Percentiles rank a stretch among this genome's conserved stretches.
Evolutionary conservation across 2,888 invertebrate genomes (phyloP).

Genomic region (Mythimna impura): DNA sequence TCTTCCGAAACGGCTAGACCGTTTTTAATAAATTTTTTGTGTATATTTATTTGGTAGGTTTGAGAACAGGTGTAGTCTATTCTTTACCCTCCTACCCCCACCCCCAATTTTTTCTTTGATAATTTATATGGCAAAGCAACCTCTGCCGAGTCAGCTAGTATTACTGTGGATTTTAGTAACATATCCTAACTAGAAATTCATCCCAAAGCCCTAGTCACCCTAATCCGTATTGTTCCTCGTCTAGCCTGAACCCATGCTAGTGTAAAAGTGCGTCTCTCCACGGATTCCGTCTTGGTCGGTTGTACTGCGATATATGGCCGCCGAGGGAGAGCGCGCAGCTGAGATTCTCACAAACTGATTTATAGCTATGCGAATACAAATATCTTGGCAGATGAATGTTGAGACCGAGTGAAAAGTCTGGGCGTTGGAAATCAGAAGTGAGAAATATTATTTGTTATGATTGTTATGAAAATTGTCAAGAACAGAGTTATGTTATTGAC

Average conservation of each 20-base stretch:
- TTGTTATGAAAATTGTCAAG: neutral
- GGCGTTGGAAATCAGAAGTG: constrained; percentile 17
- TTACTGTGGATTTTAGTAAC: neutral
- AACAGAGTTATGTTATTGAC: no score
- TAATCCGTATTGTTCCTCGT: constrained; percentile 52
- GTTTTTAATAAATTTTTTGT: no score
- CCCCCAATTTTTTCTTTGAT: no score
- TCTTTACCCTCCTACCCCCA: no score
- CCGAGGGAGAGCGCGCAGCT: constrained; percentile 83
- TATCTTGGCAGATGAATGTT: constrained; percentile 50
- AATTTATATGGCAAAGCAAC: no score
- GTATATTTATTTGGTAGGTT: no score
- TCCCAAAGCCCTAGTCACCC: constrained; percentile 31
- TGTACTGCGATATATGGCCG: constrained; percentile 88
- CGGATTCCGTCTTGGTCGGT: constrained; percentile 70
- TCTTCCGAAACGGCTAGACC: no score
- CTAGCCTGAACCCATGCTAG: constrained; percentile 53
- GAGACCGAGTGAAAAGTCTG: constrained; percentile 48
- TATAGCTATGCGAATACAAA: constrained; percentile 81
- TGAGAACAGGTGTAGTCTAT: no score
- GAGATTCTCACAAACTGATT: constrained; percentile 87
- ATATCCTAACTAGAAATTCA: constrained; percentile 7
- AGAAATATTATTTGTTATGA: neutral
- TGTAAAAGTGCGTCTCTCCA: constrained; percentile 74
- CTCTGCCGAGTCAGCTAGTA: neutral